A percentile compares a stretch with the other conserved stretches of the same genome.
phyloP scores from a whole-genome alignment of 1,140 invertebrate species.

The Sinonovacula constricta region DNA sequence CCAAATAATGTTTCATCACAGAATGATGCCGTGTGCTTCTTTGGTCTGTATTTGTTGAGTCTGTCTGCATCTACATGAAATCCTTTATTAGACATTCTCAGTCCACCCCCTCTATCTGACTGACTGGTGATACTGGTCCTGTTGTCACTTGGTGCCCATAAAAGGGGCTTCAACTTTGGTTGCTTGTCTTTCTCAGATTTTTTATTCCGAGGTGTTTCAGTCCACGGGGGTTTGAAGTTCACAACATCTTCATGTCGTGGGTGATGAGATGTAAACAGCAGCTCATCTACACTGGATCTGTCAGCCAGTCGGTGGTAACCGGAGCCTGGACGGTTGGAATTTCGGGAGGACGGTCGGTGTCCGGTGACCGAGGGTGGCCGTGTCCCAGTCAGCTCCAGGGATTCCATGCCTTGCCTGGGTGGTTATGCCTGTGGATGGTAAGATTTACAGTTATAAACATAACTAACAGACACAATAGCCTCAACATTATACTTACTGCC shows the following conservation, averaged over 20 bases:
- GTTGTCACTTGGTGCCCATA: slow-evolving; percentile 60
- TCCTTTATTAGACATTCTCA: slow-evolving; percentile 20
- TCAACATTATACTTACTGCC: too few relatives aligned
- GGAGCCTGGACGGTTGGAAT: slow-evolving; percentile 48
- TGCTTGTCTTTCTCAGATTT: slow-evolving; percentile 44
- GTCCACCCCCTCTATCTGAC: slow-evolving; percentile 22
- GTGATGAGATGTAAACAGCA: slow-evolving; percentile 62
- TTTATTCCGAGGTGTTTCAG: slow-evolving; percentile 26
- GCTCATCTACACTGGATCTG: slow-evolving; percentile 65
- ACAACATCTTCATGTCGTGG: slow-evolving; percentile 25
- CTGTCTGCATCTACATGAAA: slow-evolving; percentile 23
- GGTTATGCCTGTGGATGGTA: too few relatives aligned
- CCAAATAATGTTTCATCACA: slow-evolving; percentile 73
- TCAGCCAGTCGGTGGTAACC: slow-evolving; percentile 58
- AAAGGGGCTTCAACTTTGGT: slow-evolving; percentile 50
- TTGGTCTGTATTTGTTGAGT: slow-evolving; percentile 57
- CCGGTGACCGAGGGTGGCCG: slow-evolving; percentile 58
- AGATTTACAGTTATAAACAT: too few relatives aligned
- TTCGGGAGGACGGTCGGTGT: slow-evolving; percentile 35
- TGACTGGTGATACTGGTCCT: slow-evolving; percentile 21
- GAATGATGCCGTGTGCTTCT: slow-evolving; percentile 68
- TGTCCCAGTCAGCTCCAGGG: slow-evolving; percentile 61
- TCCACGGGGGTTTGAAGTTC: slow-evolving; percentile 54
- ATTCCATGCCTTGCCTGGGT: too few relatives aligned
- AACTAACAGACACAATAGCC: too few relatives aligned